Evolutionary conservation across 1,140 invertebrate genomes (phyloP).

Genomic region (Drosophila bocqueti): DNA sequence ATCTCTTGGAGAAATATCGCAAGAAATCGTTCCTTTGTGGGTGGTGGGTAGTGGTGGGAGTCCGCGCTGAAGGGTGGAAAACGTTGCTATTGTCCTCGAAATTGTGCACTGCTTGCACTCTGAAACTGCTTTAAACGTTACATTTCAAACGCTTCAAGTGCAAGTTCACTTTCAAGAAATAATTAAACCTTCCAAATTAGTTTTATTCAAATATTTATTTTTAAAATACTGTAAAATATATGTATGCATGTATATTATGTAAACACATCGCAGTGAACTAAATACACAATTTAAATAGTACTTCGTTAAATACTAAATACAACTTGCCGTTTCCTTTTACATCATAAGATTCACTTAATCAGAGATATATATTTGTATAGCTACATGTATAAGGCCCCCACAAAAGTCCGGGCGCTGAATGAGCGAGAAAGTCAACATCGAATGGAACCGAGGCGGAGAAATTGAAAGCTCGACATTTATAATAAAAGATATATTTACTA

Average conservation of each 20-base stretch:
- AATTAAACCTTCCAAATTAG: not conserved
- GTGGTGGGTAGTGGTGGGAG: too few relatives aligned
- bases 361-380: conserved; percentile 44
- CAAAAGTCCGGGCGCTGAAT: conserved; percentile 49
- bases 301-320: conserved; percentile 76
- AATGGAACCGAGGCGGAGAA: conserved; percentile 29
- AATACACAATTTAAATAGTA: conserved; percentile 70
- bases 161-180: too few relatives aligned
- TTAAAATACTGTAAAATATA: conserved; percentile 84
- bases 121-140: not conserved
- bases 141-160: not conserved
- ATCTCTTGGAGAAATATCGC: not conserved
- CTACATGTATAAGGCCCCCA: conserved; percentile 45
- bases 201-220: conserved; percentile 51
- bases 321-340: conserved; percentile 58
- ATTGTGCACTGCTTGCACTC: not conserved
- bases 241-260: conserved; percentile 50
- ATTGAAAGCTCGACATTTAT: conserved; percentile 42
- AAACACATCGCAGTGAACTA: conserved; percentile 69
- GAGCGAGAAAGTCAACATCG: conserved; percentile 33
- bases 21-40: not conserved
- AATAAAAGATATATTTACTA: conserved; percentile 54
- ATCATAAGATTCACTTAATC: conserved; percentile 67
- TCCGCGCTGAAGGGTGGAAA: too few relatives aligned
- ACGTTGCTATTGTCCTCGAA: not conserved